Evolutionary conservation across 2,888 invertebrate genomes (phyloP).

Genomic region (Drepana falcataria): DNA sequence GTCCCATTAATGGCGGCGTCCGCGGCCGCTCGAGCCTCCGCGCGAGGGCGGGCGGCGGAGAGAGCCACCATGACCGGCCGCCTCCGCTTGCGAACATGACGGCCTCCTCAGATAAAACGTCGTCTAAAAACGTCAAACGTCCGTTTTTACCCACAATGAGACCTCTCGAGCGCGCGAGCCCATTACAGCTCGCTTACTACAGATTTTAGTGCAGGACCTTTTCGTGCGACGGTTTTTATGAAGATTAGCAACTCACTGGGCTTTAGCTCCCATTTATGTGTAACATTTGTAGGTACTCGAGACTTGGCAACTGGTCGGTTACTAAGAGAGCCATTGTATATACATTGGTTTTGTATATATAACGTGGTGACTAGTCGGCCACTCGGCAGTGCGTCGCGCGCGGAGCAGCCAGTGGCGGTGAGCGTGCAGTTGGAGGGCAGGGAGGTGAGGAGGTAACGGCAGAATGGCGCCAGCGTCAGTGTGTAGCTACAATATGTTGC

Average conservation of each 20-base stretch:
- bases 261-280: neutral
- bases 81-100: neutral
- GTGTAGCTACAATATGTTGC: too few species aligned
- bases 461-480: too few species aligned
- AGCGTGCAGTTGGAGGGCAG: too few species aligned
- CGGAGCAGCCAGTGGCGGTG: too few species aligned
- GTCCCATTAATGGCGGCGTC: too few species aligned
- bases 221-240: neutral
- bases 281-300: neutral
- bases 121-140: neutral
- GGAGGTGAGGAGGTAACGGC: too few species aligned
- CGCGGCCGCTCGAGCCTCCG: too few species aligned
- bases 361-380: too few species aligned
- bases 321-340: too few species aligned
- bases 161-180: neutral
- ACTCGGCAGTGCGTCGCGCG: too few species aligned
- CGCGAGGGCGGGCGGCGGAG: too few species aligned
- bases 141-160: neutral
- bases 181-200: neutral
- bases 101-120: neutral
- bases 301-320: neutral
- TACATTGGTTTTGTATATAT: too few species aligned
- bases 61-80: neutral
- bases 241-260: neutral
- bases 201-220: neutral